Evolutionary conservation across 2,797 vertebrate species (phyloP), one percentile per base, ranked within the genome.

Genomic region (Paramormyrops hopkinsi): DNA sequence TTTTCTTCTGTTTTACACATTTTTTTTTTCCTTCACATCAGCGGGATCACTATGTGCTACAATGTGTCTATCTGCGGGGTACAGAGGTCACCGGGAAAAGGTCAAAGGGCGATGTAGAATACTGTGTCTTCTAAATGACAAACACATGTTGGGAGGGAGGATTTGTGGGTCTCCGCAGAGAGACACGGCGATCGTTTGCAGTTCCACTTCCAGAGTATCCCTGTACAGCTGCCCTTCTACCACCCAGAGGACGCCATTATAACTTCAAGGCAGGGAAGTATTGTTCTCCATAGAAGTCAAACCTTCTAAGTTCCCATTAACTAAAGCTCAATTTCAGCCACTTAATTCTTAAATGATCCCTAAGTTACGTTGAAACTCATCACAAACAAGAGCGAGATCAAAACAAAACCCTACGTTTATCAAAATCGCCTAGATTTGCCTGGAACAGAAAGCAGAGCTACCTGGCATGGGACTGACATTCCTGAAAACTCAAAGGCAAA

Each of bases 61-160:
- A 46, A 5, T 59, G 33, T 25, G 41, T 29, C 17, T 56, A 41
- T 84, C 76, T 41, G 33, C 14, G 53, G 76, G 53, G 76, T 62
- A 44, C 17, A 8, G 37, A 46, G 76, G 51, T 56, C 12, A 59
- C 37, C 14, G 88, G 48, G 44, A 5, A 83, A 88, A 73, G 87
- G 87, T 53, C 46, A 76, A 76, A 50, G 22, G 29, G 22, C 6
- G 9, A 33, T 46, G 48, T 44, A 17, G 85, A 86, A 48, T 33
- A 48, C 54, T 65, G 56, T 37, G 44, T 25, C 37, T 48, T 65
- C 56, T 65, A 62, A 88, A 65, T 19, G 17, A 25, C 37, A 88
- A 88, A 46, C 87, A 88, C 41, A 65, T 62, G 37, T n/a, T 48
- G 59, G n/a, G 48, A n/a, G 3, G 25, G 85, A 86, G 85, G 85